Base-by-base conservation (phyloP, 1,140 invertebrate species). In the Reticulitermes speratus region DNA sequence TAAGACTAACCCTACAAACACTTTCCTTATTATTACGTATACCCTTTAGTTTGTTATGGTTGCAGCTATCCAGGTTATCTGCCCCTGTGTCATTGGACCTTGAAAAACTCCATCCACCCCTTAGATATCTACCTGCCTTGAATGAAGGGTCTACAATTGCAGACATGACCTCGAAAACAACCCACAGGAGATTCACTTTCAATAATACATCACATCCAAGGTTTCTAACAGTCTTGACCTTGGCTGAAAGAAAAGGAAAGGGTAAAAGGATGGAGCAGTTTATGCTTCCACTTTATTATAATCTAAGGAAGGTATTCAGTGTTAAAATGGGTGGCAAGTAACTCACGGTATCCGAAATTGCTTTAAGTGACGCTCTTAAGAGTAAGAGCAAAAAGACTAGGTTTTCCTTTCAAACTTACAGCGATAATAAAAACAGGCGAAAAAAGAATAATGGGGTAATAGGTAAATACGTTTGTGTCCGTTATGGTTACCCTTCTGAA, bases 91-190 rank as follows among this genome's bases (percentile, higher is more conserved):
- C 16, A 14, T 75, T 75, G 65, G 65, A 75, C 65, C 65, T 75
- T 75, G 65, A 75, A 12, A 16, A 75, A 75, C 65, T 75, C 65
- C 25, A 25, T 25, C 65, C 14, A 30, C n/a, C 65, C 52, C 65
- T 75, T 12, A 30, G 0, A 30, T 75, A 75, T 25, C 65, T 75
- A 75, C 65, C 65, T 75, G 65, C n/a, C 25, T 21, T 75, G 65
- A 75, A 75, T 75, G 65, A 75, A 75, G 65, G 65, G 14, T 75
- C n/a, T 75, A 75, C 65, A 75, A 75, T 75, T 75, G 65, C 65
- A 75, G 65, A 75, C n/a, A 75, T 30, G 65, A 75, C 65, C 65
- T 75, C 65, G 65, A 75, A 75, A 75, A 75, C 7, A 75, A 25
- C 65, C 65, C 65, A 12, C 9, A n/a, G n/a, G 65, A 30, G 65